Base-by-base conservation (phyloP, 2,888 invertebrate species). In the Dryomyza anilis region DNA sequence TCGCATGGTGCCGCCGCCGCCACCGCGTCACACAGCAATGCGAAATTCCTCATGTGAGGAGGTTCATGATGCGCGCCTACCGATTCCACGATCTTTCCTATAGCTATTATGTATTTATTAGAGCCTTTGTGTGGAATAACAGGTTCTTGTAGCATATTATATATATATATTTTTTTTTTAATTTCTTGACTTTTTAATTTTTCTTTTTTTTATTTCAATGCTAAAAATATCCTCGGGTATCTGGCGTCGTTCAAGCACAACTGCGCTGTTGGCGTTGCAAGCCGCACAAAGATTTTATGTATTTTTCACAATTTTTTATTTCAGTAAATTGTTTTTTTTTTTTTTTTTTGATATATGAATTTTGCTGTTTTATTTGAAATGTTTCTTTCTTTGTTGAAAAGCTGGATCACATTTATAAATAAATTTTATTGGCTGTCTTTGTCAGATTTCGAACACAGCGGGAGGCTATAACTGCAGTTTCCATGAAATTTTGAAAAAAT, bases 161-260 rank as follows among this genome's bases (percentile, higher is more conserved):
- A 14, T 27, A n/a, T 25, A 43, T 6, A n/a, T 12, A 25, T 16
- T 25, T 39, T 27, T 14, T 16, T 30, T 12, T 39, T 16, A 14
- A 21, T 19, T 8, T 19, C 30, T 12, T 39, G 27, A 16, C 8
- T 4, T 60, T 16, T 19, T 33, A 33, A 33, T 30, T n/a, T 55
- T 27, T 36, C 23, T 50, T 23, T 52, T 16, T 30, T 30, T 14
- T 30, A 45, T 52, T 60, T 19, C 12, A 48, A 21, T 21, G 53
- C 61, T 61, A 61, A 61, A 61, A 53, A 61, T 61, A 52, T 27
- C 29, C 29, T 25, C 36, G 52, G n/a, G 53, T 53, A 19, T 19
- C 55, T 55, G 33, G 33, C 19, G 36, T 53, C 3, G 6, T 6
- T 19, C 33, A 55, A 36, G 19, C 12, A 30, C 33, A 29, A 30